These are phyloP conservation scores for Mallotus villosus DNA, from an alignment of 2,797 vertebrate species.

Conservation along the genomic window DNA sequence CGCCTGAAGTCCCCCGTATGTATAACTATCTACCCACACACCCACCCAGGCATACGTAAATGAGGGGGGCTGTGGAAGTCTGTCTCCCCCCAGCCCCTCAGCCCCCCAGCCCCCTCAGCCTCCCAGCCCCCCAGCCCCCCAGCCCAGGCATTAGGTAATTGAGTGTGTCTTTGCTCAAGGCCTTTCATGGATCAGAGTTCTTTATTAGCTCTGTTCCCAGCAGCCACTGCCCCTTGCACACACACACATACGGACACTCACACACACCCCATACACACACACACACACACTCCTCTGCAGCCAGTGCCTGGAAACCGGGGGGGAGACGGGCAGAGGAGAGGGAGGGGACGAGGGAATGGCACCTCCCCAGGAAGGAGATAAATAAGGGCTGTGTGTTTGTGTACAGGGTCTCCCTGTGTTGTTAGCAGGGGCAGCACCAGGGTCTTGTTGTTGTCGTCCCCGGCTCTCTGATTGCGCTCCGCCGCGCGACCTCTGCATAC, in stretches of 20 bases:
- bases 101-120: no score
- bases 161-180: constrained; percentile 84
- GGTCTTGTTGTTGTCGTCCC: not conserved
- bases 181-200: constrained; percentile 84
- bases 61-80: constrained; percentile 59
- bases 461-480: no score
- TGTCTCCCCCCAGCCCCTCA: not conserved
- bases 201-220: constrained; percentile 82
- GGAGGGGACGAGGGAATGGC: not conserved
- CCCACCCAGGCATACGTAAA: constrained; percentile 75
- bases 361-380: constrained; percentile 40
- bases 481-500: no score
- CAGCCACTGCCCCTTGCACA: constrained; percentile 71
- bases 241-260: no score
- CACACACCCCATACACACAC: constrained; percentile 21
- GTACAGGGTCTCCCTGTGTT: constrained; percentile 23
- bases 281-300: constrained; percentile 63
- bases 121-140: constrained; percentile 61
- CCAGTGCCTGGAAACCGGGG: constrained; percentile 81
- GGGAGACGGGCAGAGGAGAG: constrained; percentile 51
- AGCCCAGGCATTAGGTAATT: constrained; percentile 83
- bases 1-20: constrained; percentile 35
- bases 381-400: constrained; percentile 31
- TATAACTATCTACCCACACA: not conserved
- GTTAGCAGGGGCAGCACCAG: constrained; percentile 5